Base-by-base conservation (phyloP, 2,888 invertebrate species). In the Chalcis sispes region DNA sequence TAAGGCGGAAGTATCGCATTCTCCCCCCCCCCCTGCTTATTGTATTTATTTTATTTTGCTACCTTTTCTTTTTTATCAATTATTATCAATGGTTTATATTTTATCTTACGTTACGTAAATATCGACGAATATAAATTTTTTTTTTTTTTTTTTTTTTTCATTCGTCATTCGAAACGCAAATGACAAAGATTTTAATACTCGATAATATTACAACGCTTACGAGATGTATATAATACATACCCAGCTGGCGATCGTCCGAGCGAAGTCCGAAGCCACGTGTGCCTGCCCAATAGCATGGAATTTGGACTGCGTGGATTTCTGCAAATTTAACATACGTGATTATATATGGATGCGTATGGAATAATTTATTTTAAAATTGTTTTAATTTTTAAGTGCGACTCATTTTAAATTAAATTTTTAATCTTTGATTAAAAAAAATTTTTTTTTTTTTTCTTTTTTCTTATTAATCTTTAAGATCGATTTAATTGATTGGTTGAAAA, bases 231-330 rank as follows among this genome's bases (percentile, higher is more conserved):
- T 61, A 52, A 46, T 70, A 71, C 89, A 89, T 90, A 96, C 96
- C 94, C 95, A 80, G 95, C 93, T 76, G 95, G 94, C 59, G 95
- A 94, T 86, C 95, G 91, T 84, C 96, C 90, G 65, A 96, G 90
- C 86, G 96, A 96, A 61, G 95, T 96, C 83, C 96, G 91, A 56
- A 95, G 91, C 96, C 96, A 96, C 69, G 95, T 94, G 88, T 96
- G 94, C 84, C 96, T 91, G 83, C 94, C 94, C 81, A 77, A 40
- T 2, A 95, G 91, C 48, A 89, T 90, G 79, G 91, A 91, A 56
- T 90, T 91, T 2, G 93, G 93, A 87, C 93, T 93, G 71, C 91
- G 89, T 2, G 91, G 90, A 81, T 89, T 90, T 79, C 91, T 87
- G 77, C 59, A 79, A 64, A 66, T n/a, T n/a, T n/a, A n/a, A 36